phyloP scores from a whole-genome alignment of 1,140 invertebrate genomes.

The Scaptodrosophila lebanonensis region DNA sequence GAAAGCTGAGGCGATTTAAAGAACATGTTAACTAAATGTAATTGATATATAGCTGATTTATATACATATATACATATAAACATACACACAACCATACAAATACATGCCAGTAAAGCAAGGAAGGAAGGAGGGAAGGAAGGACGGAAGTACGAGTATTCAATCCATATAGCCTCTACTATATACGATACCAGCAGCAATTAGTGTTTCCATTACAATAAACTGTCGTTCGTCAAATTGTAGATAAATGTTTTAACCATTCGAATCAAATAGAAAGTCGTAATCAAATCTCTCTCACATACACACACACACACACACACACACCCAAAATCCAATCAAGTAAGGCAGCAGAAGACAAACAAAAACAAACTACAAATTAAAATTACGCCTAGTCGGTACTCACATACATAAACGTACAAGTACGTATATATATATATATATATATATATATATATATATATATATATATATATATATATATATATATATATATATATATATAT shows the following conservation, averaged over 20 bases:
- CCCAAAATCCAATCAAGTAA: constrained; percentile 4
- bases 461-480: no score
- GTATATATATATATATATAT: no score
- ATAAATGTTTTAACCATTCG: constrained; percentile 64
- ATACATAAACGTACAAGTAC: no score
- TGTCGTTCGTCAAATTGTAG: constrained; percentile 64
- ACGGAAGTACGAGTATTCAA: no score
- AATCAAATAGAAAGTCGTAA: constrained; percentile 49
- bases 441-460: no score
- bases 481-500: no score
- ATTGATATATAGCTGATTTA: constrained; percentile 50
- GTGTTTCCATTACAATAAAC: constrained; percentile 66
- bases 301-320: constrained; percentile 27
- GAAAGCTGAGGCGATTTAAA: constrained; percentile 28
- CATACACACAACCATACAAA: constrained; percentile 2
- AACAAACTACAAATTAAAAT: constrained; percentile 62
- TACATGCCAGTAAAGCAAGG: constrained; percentile 25
- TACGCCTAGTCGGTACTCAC: constrained; percentile 54
- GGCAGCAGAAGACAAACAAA: constrained; percentile 28
- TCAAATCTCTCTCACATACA: constrained; percentile 55
- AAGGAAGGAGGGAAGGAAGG: no score
- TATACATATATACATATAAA: constrained; percentile 11
- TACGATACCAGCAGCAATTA: constrained; percentile 49
- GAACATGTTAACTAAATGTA: constrained; percentile 69
- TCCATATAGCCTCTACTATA: constrained; percentile 40